A percentile compares a stretch with the other conserved stretches of the same genome.
Evolutionary conservation across 2,113 vertebrate species (phyloP).

Genomic region (Oreochromis aureus): DNA sequence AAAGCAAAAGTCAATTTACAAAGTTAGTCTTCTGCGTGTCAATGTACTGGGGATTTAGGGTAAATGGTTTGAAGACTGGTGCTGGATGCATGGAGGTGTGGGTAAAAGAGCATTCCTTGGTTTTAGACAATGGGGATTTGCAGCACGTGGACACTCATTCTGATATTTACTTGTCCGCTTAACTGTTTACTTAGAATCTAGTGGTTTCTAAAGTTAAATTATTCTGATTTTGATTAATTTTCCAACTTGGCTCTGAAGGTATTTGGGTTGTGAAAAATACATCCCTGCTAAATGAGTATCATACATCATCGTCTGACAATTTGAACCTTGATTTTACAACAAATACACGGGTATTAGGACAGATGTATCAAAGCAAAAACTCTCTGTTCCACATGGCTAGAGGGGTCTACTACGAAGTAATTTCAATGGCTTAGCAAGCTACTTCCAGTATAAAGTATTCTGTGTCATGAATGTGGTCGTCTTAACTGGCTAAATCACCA

Average conservation of each 20-base stretch:
- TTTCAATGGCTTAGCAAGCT: not conserved
- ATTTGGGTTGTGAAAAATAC: not conserved
- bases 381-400: not conserved
- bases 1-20: slow-evolving; percentile 19
- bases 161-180: not conserved
- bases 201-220: not conserved
- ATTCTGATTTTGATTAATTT: not conserved
- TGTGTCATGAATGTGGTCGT: not conserved
- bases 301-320: not conserved
- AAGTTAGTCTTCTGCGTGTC: slow-evolving; percentile 8
- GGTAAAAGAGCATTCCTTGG: slow-evolving; percentile 33
- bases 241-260: not conserved
- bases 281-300: not conserved
- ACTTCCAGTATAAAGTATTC: not conserved
- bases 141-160: slow-evolving; percentile 12
- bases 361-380: not conserved
- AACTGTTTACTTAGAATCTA: not conserved
- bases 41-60: not conserved
- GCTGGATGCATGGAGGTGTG: not conserved
- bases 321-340: not conserved
- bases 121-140: not conserved
- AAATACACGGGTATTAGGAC: not conserved
- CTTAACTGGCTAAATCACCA: not conserved
- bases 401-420: not conserved
- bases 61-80: slow-evolving; percentile 4